These are phyloP conservation scores for Typhlomys cinereus DNA, from an alignment of 2,113 vertebrate genomes.

Conservation along the genomic window DNA sequence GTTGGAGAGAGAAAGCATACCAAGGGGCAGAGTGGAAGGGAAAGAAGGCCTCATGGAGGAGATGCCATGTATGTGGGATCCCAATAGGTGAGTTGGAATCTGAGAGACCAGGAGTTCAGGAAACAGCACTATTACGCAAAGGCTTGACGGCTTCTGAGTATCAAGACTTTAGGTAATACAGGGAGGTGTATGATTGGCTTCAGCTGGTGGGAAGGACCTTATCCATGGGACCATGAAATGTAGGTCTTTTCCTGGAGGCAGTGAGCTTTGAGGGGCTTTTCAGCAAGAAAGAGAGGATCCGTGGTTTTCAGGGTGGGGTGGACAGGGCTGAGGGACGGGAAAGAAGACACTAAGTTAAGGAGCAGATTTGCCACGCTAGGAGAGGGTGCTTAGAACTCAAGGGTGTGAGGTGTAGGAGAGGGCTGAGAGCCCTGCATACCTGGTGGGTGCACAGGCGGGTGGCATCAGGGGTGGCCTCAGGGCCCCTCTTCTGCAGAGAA, in stretches of 20 bases:
- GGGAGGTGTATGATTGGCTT: neutral
- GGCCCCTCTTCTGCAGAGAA: constrained; percentile 34
- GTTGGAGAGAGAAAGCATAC: too few relatives aligned
- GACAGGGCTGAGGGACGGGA: neutral
- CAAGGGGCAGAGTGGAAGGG: neutral
- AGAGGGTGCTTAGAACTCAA: neutral
- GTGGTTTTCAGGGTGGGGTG: neutral
- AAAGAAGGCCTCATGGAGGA: neutral
- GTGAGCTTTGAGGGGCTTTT: neutral
- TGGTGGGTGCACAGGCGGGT: neutral
- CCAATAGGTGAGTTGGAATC: neutral
- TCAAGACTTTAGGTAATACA: neutral
- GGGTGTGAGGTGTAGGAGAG: neutral
- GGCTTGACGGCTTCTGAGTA: neutral
- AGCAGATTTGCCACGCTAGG: neutral
- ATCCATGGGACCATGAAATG: neutral
- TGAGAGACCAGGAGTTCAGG: neutral
- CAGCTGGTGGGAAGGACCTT: neutral
- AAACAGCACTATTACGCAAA: neutral
- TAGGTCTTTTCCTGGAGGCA: neutral
- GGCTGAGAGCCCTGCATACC: neutral
- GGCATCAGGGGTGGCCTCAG: neutral
- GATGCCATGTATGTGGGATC: neutral
- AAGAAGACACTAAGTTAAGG: neutral
- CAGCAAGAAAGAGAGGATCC: neutral